phyloP scores from a whole-genome alignment of 2,797 vertebrate genomes.

The Schizopygopsis malacanthus region DNA sequence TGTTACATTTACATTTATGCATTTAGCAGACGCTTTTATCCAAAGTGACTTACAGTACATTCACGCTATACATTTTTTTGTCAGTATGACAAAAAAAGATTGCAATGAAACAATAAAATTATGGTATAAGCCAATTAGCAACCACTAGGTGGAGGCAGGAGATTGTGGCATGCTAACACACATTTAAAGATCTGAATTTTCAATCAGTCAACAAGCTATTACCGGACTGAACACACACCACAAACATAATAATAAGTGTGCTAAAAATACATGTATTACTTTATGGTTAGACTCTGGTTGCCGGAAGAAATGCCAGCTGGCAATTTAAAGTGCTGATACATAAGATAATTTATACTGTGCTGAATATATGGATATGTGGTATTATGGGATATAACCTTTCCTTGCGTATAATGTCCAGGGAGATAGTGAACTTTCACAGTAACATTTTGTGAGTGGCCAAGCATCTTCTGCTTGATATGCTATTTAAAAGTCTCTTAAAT shows the following conservation, averaged over 20 bases:
- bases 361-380: conserved; percentile 18
- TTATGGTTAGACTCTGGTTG: neutral
- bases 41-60: too few relatives aligned
- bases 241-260: neutral
- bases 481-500: conserved; percentile 61
- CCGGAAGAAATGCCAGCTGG: neutral
- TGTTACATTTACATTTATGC: neutral
- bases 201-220: conserved; percentile 27
- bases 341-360: conserved; percentile 27
- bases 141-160: conserved; percentile 62
- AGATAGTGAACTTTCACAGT: conserved; percentile 56
- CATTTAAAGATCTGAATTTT: conserved; percentile 1
- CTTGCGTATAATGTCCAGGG: conserved; percentile 29
- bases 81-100: neutral
- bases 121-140: neutral
- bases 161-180: neutral
- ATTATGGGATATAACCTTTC: conserved; percentile 46
- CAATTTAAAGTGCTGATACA: conserved; percentile 15
- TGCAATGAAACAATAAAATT: neutral
- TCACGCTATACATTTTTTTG: too few relatives aligned
- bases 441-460: conserved; percentile 47
- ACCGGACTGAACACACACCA: conserved; percentile 4
- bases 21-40: too few relatives aligned
- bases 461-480: conserved; percentile 38
- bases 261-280: conserved; percentile 4